Evolutionary conservation across 2,888 invertebrate genomes (phyloP).

Genomic region (Encarsia formosa): DNA sequence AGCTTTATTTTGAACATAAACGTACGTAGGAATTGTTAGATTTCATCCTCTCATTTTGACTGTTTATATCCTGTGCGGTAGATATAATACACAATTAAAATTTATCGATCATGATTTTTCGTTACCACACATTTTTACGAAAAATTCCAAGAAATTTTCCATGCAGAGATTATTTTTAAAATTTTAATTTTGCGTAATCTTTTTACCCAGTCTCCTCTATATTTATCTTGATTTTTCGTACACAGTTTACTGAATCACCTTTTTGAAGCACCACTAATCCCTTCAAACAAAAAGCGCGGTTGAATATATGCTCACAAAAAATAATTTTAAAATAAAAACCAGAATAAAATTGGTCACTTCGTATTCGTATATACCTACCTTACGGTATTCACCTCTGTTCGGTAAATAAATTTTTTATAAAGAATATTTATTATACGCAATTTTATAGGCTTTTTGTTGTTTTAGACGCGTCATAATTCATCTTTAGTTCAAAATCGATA

Average conservation of each 20-base stretch:
- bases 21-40: conserved; percentile 15
- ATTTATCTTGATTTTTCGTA: not conserved
- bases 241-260: conserved; percentile 3
- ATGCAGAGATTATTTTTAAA: conserved; percentile 4
- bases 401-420: too few relatives aligned
- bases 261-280: conserved; percentile 4
- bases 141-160: conserved; percentile 1
- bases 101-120: not conserved
- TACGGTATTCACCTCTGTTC: too few relatives aligned
- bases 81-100: not conserved
- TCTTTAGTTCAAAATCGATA: too few relatives aligned
- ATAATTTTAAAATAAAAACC: conserved; percentile 13
- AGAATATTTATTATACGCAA: too few relatives aligned
- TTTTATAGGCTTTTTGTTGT: too few relatives aligned
- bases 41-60: not conserved
- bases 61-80: not conserved
- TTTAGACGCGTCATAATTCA: too few relatives aligned
- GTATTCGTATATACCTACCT: not conserved
- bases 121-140: not conserved
- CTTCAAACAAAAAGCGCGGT: conserved; percentile 7
- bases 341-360: conserved; percentile 13
- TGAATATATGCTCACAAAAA: not conserved
- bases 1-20: conserved; percentile 9
- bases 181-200: conserved; percentile 23
- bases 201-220: conserved; percentile 22